These are phyloP conservation scores for Ascidia mentula DNA, from an alignment of 23 tunicate genomes.

Conservation along the genomic window DNA sequence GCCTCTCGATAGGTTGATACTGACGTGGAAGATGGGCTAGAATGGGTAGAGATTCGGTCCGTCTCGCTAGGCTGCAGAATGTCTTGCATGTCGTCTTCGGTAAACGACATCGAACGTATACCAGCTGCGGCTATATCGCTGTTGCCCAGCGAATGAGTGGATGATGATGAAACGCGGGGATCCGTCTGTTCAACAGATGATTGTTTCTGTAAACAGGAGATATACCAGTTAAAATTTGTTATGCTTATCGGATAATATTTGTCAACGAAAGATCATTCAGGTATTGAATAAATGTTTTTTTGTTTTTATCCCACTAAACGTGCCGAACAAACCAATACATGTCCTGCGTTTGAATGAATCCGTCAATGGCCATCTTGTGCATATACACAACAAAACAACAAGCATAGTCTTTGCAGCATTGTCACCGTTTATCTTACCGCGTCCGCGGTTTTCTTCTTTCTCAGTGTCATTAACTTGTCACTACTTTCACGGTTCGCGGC, in stretches of 20 bases:
- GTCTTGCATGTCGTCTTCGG: slow-evolving; percentile 65
- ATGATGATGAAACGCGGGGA: slow-evolving; percentile 16
- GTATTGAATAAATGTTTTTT: no score
- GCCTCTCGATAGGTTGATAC: neutral
- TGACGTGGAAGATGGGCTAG: neutral
- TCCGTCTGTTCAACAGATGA: no score
- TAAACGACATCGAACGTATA: slow-evolving; percentile 51
- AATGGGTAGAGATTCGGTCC: neutral
- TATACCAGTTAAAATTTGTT: no score
- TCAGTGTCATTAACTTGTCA: neutral
- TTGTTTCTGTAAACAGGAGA: no score
- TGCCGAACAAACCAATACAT: no score
- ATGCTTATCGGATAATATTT: no score
- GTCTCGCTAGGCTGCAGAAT: slow-evolving; percentile 22
- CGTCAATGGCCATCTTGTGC: no score
- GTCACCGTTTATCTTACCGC: neutral
- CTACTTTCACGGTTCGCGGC: neutral
- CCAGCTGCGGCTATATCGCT: neutral
- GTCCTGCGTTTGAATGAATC: no score
- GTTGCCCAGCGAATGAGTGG: slow-evolving; percentile 9
- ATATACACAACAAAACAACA: no score
- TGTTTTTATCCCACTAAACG: no score
- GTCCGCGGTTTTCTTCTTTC: neutral
- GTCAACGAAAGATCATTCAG: no score
- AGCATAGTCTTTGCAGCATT: no score